Base-by-base conservation (phyloP, 2,888 invertebrate species). In the Scaptomyza caliginosa region DNA sequence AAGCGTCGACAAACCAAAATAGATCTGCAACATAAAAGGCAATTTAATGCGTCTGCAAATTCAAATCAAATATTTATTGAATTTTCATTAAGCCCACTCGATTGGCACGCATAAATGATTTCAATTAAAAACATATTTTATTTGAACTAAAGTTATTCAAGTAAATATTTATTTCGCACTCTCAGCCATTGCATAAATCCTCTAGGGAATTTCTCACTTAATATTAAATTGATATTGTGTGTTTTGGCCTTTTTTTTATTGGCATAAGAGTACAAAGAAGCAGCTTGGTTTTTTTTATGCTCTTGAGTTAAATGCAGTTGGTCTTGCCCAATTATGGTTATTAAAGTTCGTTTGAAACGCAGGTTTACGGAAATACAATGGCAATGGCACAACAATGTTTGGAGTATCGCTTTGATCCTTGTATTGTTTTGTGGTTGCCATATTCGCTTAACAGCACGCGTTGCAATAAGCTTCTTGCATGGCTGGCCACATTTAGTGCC, bases 1-100 rank as follows among this genome's bases (percentile, higher is more conserved):
- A 24, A 94, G 91, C 48, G 94, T 93, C 21, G 94, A 93, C 77
- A 94, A 89, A 2, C 93, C 91, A 90, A 94, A 95, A 90, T 95
- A 96, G 38, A 94, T 90, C 96, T 96, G 93, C n/a, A 92, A 92
- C 38, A 40, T 23, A 7, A 28, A 2, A 38, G 39, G 4, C 1
- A 34, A 34, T 0, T 6, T 16, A 34, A 3, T 1, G 8, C 26
- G 8, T 8, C 5, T 13, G n/a, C 4, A 30, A 2, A 2, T 10
- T 11, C 43, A 17, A 45, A 28, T 45, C 2, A n/a, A 5, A 2
- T 13, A 13, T 16, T 8, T 13, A 7, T 34, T 16, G 16, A 8
- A 16, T 32, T 32, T 32, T 32, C 16, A 28, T 28, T 17, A 11
- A 17, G 17, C 11, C 16, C 7, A 2, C 2, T 16, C 26, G 11